A percentile compares a stretch with the other conserved stretches of the same genome.
phyloP scores from a whole-genome alignment of 2,888 invertebrate genomes.

The Tipula lateralis region DNA sequence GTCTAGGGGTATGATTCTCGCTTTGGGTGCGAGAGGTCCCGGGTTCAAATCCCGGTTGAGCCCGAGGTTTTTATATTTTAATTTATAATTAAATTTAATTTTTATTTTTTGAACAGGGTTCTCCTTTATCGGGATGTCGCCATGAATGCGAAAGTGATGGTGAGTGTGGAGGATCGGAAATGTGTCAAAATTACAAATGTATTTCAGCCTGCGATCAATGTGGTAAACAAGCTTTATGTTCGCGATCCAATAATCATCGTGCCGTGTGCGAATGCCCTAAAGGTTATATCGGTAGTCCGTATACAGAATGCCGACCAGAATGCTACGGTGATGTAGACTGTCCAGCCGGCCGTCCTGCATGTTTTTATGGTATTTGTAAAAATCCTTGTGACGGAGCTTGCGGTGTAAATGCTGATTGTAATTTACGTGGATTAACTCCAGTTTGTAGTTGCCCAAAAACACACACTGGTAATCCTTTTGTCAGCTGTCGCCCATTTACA shows the following conservation, averaged over 20 bases:
- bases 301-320: conserved; percentile 71
- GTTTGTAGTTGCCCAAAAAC: conserved; percentile 81
- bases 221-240: conserved; percentile 73
- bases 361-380: conserved; percentile 74
- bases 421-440: conserved; percentile 71
- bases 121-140: conserved; percentile 70
- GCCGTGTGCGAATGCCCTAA: conserved; percentile 76
- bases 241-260: conserved; percentile 66
- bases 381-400: conserved; percentile 80
- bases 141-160: conserved; percentile 77
- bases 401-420: conserved; percentile 74
- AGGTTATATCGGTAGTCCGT: conserved; percentile 76
- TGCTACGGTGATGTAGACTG: conserved; percentile 76
- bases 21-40: conserved; percentile 61
- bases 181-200: conserved; percentile 72
- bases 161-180: conserved; percentile 66
- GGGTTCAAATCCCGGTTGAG: conserved; percentile 60
- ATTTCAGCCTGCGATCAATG: conserved; percentile 71
- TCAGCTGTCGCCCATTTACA: conserved; percentile 73
- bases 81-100: not conserved
- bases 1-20: conserved; percentile 60
- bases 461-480: conserved; percentile 84
- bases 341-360: conserved; percentile 70
- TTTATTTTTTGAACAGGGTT: conserved; percentile 53
- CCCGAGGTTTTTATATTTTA: conserved; percentile 42